These are phyloP conservation scores for Shargacucullia verbasci DNA, from an alignment of 2,888 invertebrate genomes.

Conservation along the genomic window DNA sequence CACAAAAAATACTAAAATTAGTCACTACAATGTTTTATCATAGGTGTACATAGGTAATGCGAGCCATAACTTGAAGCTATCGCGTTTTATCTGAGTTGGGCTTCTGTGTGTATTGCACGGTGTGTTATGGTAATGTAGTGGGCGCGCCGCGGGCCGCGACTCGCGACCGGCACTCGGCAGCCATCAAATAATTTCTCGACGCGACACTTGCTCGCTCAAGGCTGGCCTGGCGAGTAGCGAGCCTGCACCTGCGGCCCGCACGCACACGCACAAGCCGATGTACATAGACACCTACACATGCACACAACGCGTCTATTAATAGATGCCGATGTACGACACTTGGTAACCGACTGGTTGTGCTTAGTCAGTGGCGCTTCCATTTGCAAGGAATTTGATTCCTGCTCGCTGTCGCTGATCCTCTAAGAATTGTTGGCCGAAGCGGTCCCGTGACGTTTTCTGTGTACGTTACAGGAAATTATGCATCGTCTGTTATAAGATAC, in stretches of 20 bases:
- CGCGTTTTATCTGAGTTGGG: neutral
- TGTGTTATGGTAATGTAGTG: slow-evolving; percentile 13
- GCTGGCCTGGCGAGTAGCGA: slow-evolving; percentile 40
- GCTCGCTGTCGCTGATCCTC: slow-evolving; percentile 20
- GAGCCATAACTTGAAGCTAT: neutral
- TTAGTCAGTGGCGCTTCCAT: slow-evolving; percentile 58
- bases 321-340: slow-evolving; percentile 51
- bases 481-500: slow-evolving; percentile 6
- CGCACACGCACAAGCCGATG: slow-evolving; percentile 19
- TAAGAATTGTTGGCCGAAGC: neutral
- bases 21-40: no score
- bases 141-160: slow-evolving; percentile 19
- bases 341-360: slow-evolving; percentile 57
- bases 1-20: no score
- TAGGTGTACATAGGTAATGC: no score
- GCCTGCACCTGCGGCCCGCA: slow-evolving; percentile 57
- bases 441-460: neutral
- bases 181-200: slow-evolving; percentile 53
- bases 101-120: slow-evolving; percentile 10
- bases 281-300: slow-evolving; percentile 22
- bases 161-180: slow-evolving; percentile 26
- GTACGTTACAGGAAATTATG: slow-evolving; percentile 2
- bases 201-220: slow-evolving; percentile 60
- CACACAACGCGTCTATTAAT: slow-evolving; percentile 53
- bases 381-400: slow-evolving; percentile 54